phyloP scores from a whole-genome alignment of 2,113 vertebrate genomes.

The Dromiciops gliroides region DNA sequence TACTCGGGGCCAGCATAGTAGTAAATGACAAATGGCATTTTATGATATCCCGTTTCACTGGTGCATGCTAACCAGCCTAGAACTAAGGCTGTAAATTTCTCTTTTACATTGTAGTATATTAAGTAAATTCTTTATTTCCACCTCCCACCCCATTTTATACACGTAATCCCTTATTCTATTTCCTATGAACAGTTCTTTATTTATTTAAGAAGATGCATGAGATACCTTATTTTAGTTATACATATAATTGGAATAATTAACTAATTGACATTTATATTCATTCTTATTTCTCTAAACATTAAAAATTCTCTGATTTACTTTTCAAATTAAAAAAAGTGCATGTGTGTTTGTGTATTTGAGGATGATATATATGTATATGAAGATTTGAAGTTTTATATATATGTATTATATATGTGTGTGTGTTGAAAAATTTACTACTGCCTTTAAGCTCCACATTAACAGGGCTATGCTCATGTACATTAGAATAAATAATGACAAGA shows the following conservation, averaged over 20 bases:
- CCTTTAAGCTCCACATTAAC: constrained; percentile 17
- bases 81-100: constrained; percentile 49
- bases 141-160: background rate
- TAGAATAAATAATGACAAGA: constrained; percentile 47
- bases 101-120: constrained; percentile 34
- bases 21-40: constrained; percentile 68
- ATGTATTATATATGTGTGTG: too few species aligned
- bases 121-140: background rate
- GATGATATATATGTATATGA: too few species aligned
- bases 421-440: constrained; percentile 15
- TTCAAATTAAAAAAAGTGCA: constrained; percentile 3
- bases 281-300: background rate
- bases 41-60: constrained; percentile 42
- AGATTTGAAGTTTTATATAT: too few species aligned
- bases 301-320: background rate
- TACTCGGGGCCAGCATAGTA: constrained; percentile 19
- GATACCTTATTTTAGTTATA: background rate
- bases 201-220: background rate
- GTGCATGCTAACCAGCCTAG: constrained; percentile 22
- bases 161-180: background rate
- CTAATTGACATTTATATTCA: background rate
- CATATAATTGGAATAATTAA: background rate
- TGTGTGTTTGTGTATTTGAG: background rate
- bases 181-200: background rate
- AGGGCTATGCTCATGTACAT: background rate